These are phyloP conservation scores for Catharus ustulatus DNA, from an alignment of 2,797 vertebrate genomes.

Conservation along the genomic window DNA sequence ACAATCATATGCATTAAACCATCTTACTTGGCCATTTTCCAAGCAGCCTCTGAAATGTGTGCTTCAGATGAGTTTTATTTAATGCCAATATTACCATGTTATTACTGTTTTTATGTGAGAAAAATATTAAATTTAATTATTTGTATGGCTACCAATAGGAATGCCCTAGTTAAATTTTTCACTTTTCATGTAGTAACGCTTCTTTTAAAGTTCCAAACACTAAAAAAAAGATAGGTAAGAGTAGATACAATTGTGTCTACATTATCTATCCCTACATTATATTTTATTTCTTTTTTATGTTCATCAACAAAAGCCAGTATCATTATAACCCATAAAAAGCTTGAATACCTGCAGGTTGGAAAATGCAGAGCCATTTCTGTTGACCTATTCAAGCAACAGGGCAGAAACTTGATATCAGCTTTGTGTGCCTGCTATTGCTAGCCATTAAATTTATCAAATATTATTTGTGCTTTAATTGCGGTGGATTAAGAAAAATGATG, in stretches of 20 bases:
- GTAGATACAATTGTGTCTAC: not conserved
- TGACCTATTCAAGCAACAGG: not conserved
- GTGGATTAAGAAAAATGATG: not conserved
- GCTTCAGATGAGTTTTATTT: not conserved
- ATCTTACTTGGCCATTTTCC: not conserved
- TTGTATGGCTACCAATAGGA: not conserved
- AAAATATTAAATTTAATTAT: conserved; percentile 2
- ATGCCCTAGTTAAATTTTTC: not conserved
- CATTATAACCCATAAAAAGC: not conserved
- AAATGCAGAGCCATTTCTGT: not conserved
- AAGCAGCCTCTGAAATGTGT: not conserved
- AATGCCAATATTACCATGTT: not conserved
- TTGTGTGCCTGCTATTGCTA: not conserved
- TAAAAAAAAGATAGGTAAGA: not conserved
- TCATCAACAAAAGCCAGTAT: not conserved
- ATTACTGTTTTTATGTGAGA: not conserved
- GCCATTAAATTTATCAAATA: not conserved
- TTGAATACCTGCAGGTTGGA: not conserved
- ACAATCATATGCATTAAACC: not conserved
- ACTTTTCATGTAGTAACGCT: not conserved
- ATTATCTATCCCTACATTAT: not conserved
- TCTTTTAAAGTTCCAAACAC: not conserved
- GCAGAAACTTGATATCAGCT: not conserved
- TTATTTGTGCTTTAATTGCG: not conserved
- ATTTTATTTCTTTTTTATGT: not conserved